phyloP scores from a whole-genome alignment of 1,140 invertebrate species.

The Anagrus nilaparvatae region DNA sequence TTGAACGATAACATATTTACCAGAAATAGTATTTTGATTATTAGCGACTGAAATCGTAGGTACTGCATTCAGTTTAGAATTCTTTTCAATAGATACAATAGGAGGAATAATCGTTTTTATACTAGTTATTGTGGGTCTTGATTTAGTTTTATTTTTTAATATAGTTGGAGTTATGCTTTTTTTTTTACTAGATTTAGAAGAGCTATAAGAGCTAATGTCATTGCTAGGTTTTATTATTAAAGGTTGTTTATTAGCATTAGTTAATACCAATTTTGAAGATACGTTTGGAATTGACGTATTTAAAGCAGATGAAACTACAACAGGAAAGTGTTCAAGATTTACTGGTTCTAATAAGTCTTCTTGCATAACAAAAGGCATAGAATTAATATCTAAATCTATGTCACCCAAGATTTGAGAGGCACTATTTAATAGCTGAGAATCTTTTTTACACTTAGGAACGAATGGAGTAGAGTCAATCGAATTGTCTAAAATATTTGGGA shows the following conservation, averaged over 20 bases:
- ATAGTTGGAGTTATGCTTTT: slow-evolving; percentile 35
- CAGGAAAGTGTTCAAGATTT: slow-evolving; percentile 54
- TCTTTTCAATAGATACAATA: slow-evolving; percentile 27
- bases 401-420: slow-evolving; percentile 41
- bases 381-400: slow-evolving; percentile 59
- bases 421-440: too few species aligned
- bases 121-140: slow-evolving; percentile 36
- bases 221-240: too few species aligned
- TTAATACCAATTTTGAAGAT: slow-evolving; percentile 5
- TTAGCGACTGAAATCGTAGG: too few species aligned
- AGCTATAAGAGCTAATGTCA: too few species aligned
- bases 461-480: too few species aligned
- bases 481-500: too few species aligned
- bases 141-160: slow-evolving; percentile 35
- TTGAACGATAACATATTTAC: slow-evolving; percentile 54
- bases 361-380: slow-evolving; percentile 60
- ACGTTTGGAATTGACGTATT: slow-evolving; percentile 21
- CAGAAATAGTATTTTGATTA: slow-evolving; percentile 36
- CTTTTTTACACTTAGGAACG: too few species aligned
- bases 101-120: slow-evolving; percentile 36
- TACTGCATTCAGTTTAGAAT: slow-evolving; percentile 32
- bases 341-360: slow-evolving; percentile 53
- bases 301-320: slow-evolving; percentile 50
- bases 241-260: too few species aligned
- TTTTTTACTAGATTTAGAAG: slow-evolving; percentile 26